A percentile compares a stretch with the other conserved stretches of the same genome.
These are phyloP conservation scores for Heteromurus nitidus DNA, from an alignment of 2,888 invertebrate genomes.

Conservation along the genomic window DNA sequence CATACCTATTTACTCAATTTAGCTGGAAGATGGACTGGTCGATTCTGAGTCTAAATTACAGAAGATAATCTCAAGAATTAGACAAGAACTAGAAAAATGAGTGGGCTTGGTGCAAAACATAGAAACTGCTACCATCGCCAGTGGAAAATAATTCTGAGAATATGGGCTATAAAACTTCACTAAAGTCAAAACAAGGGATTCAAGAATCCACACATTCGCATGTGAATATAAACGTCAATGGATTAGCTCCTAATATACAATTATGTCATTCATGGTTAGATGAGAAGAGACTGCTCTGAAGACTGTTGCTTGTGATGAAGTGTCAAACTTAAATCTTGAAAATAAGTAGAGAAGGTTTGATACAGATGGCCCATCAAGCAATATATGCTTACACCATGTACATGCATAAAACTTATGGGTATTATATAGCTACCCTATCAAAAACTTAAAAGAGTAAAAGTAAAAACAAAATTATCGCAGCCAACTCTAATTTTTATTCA, in stretches of 20 bases:
- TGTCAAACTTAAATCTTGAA: slow-evolving; percentile 9
- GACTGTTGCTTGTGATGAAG: slow-evolving; percentile 6
- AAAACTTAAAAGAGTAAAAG: no score
- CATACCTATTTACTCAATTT: neutral
- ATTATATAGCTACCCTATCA: no score
- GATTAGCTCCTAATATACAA: neutral
- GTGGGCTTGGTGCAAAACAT: neutral
- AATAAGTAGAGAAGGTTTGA: slow-evolving; percentile 17
- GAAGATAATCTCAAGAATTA: slow-evolving; percentile 36
- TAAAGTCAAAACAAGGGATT: no score
- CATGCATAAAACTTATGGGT: no score
- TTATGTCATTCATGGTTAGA: no score
- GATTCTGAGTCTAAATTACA: slow-evolving; percentile 52
- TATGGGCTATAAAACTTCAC: no score
- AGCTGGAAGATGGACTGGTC: slow-evolving; percentile 59
- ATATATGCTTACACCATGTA: no score
- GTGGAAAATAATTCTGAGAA: no score
- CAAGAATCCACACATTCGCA: no score
- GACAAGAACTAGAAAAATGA: slow-evolving; percentile 8
- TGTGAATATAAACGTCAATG: no score
- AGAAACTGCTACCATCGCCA: no score
- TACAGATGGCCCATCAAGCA: neutral
- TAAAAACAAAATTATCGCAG: no score
- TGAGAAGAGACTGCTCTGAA: neutral
- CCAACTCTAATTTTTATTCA: neutral